These are phyloP conservation scores for Diglossa brunneiventris DNA, from an alignment of 2,113 vertebrate genomes.

Conservation along the genomic window DNA sequence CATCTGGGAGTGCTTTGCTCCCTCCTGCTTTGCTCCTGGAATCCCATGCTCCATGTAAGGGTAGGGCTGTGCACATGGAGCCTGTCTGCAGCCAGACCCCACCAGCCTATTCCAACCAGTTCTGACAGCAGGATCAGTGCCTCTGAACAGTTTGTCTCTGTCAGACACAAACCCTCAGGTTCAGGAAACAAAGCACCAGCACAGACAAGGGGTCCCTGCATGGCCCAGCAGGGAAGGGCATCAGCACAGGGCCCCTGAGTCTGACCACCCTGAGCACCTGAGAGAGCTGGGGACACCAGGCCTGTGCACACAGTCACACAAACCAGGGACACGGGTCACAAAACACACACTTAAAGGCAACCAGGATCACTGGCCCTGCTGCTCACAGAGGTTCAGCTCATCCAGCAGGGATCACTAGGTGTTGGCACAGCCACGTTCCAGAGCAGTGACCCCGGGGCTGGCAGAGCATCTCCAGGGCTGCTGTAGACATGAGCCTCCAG, in stretches of 20 bases:
- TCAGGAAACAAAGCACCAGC: neutral
- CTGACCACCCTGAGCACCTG: neutral
- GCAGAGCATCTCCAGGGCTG: neutral
- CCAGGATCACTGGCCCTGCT: neutral
- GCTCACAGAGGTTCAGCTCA: neutral
- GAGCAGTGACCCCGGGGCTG: neutral
- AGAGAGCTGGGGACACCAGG: neutral
- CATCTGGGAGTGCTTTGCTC: neutral
- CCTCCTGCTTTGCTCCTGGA: neutral
- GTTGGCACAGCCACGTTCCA: accelerated
- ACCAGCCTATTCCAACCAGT: neutral
- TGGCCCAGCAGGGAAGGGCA: accelerated
- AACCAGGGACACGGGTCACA: neutral
- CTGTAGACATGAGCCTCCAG: neutral
- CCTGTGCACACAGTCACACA: accelerated
- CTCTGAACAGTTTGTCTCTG: neutral
- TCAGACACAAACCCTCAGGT: neutral
- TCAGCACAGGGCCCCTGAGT: neutral
- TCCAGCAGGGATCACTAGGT: accelerated
- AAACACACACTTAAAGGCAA: neutral
- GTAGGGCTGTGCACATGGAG: accelerated
- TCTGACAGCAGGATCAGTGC: neutral
- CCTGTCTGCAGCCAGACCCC: neutral
- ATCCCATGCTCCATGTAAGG: neutral
- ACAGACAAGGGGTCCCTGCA: neutral